These are phyloP conservation scores for Papilio aristodemus DNA, from an alignment of 1,140 invertebrate genomes.

Conservation along the genomic window DNA sequence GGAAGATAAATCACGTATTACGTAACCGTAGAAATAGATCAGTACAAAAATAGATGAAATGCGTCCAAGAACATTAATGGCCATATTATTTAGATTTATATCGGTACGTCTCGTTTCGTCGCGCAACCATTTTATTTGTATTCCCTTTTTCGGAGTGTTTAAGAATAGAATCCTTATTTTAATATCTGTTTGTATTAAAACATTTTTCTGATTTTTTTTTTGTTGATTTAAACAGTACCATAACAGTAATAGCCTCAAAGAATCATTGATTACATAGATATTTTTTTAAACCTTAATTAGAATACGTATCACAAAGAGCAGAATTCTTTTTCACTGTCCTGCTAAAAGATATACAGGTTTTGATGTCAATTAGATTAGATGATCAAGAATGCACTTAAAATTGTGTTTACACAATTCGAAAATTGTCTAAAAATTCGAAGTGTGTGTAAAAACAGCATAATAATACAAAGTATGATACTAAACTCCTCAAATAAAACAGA, in stretches of 20 bases:
- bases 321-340: too few species aligned
- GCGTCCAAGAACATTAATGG: constrained; percentile 18
- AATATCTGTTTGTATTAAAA: background rate
- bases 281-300: too few species aligned
- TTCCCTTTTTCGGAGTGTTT: constrained; percentile 4
- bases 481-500: background rate
- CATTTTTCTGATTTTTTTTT: background rate
- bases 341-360: too few species aligned
- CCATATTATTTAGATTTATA: constrained; percentile 14
- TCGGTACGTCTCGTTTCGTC: background rate
- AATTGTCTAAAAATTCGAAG: too few species aligned
- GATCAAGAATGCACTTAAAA: background rate
- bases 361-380: too few species aligned
- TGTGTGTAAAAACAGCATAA: too few species aligned
- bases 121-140: constrained; percentile 1
- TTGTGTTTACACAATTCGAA: background rate
- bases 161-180: background rate
- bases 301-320: too few species aligned
- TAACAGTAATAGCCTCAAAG: too few species aligned
- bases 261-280: too few species aligned
- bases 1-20: constrained; percentile 11
- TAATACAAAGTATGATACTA: too few species aligned
- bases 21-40: constrained; percentile 17
- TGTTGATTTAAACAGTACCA: background rate
- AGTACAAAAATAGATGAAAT: constrained; percentile 17